Conservation (phyloP, 1,140 invertebrate genomes). For the Apis laboriosa region DNA sequence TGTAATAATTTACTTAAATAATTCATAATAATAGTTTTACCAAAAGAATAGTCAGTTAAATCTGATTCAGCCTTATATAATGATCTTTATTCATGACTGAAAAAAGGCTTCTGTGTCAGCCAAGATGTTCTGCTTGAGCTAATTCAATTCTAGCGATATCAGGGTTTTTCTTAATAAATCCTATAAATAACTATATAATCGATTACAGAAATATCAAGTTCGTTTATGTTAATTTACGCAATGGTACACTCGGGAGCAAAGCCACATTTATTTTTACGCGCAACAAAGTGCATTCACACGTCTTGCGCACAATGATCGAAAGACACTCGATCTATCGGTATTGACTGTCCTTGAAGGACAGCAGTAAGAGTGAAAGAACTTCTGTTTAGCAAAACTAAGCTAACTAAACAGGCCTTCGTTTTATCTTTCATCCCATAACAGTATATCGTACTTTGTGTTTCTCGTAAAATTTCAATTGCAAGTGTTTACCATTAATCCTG, state of each 20-base stretch:
- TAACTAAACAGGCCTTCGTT: slow-evolving; percentile 19
- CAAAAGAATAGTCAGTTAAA: slow-evolving; percentile 1
- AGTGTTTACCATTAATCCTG: neutral
- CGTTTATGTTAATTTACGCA: neutral
- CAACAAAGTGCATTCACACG: slow-evolving; percentile 22
- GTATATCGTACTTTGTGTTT: neutral
- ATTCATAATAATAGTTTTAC: neutral
- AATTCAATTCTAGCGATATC: slow-evolving; percentile 1
- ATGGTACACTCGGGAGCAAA: too few species aligned
- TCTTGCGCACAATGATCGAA: slow-evolving; percentile 18
- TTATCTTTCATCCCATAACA: slow-evolving; percentile 21
- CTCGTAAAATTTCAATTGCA: neutral
- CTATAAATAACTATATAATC: neutral
- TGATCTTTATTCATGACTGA: slow-evolving; percentile 12
- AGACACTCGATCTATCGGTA: slow-evolving; percentile 20
- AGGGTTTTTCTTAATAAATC: neutral
- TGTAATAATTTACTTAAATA: neutral
- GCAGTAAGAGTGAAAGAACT: slow-evolving; percentile 46
- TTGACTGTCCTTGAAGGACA: slow-evolving; percentile 29
- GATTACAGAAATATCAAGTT: neutral
- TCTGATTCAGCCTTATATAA: slow-evolving; percentile 29
- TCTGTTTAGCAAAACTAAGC: slow-evolving; percentile 17
- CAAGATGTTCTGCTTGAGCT: neutral
- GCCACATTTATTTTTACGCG: neutral
- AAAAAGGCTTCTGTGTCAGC: slow-evolving; percentile 28